These are phyloP conservation scores for Parazoanthus darwini DNA, from an alignment of 92 coral and sea anemone genomes.

Conservation along the genomic window DNA sequence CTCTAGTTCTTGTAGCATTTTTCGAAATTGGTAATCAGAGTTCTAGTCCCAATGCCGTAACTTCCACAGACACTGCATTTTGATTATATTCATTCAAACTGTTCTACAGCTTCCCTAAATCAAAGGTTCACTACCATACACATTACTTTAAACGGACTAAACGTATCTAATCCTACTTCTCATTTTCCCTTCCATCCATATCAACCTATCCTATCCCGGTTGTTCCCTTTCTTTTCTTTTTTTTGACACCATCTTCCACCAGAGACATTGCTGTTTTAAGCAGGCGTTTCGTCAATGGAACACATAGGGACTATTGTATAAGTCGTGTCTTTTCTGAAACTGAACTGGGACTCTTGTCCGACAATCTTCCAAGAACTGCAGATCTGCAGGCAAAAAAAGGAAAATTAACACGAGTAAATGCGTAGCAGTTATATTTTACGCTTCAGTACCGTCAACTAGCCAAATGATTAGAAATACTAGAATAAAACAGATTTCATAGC, in stretches of 20 bases:
- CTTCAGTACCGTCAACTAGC: too few species aligned
- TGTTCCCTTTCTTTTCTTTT: neutral
- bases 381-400: slow-evolving; percentile 58
- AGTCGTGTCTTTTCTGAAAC: slow-evolving; percentile 80
- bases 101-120: too few species aligned
- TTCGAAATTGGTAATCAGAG: neutral
- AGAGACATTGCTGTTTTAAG: too few species aligned
- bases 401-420: too few species aligned
- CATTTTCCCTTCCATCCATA: neutral
- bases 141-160: too few species aligned
- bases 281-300: neutral
- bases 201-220: neutral
- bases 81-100: too few species aligned
- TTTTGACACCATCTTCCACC: too few species aligned
- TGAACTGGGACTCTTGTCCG: slow-evolving; percentile 91
- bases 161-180: neutral
- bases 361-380: slow-evolving; percentile 70
- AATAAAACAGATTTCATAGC: too few species aligned
- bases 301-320: slow-evolving; percentile 62
- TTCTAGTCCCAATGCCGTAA: neutral
- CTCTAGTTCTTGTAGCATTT: neutral
- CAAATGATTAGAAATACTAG: too few species aligned
- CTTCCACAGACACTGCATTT: neutral
- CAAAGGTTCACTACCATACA: neutral
- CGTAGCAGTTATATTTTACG: too few species aligned